Evolutionary conservation across 2,797 vertebrate species (phyloP), one percentile per base, ranked within the genome.

Genomic region (Acanthurus leucopareius): DNA sequence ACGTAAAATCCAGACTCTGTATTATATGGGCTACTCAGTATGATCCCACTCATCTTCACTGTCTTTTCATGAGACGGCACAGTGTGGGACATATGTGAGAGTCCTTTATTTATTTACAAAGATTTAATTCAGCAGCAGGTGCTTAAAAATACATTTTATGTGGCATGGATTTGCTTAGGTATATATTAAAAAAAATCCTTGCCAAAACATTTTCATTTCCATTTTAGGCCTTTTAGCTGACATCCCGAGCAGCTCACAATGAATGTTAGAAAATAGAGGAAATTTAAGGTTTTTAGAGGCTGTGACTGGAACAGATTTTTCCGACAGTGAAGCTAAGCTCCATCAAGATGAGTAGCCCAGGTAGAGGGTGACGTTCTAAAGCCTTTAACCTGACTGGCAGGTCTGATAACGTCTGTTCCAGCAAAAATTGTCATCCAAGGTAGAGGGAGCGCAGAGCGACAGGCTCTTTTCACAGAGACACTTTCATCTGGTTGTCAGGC

Each of bases 281-380:
- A 47, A 73, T 73, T 66, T 59, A 7, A 57, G 69, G 64, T 35
- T 63, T 78, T 80, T 58, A 52, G 75, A 47, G 66, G 66, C 47
- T 84, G 71, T 60, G 76, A 60, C 82, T 67, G 84, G 69, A 80
- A 73, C 79, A 0, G 80, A 82, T 84, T 76, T 73, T 75, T 73
- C 53, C 59, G 84, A 90, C 85, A 80, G 78, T 61, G 83, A 89
- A 89, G 86, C 80, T 86, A 65, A 88, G 86, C 82, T 81, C 77
- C 77, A 22, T 89, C 87, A 76, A 66, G 77, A 75, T 70, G 85
- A 87, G 83, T 73, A 84, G 82, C 85, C 84, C 61, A 40, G 69
- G 74, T 51, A 25, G 70, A 68, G 61, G 75, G 75, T 54, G 79
- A 77, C 20, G 63, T 40, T 77, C 64, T 28, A 63, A 82, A 70